These are phyloP conservation scores for Zaprionus kolodkinae DNA, from an alignment of 1,140 invertebrate genomes.

Conservation along the genomic window DNA sequence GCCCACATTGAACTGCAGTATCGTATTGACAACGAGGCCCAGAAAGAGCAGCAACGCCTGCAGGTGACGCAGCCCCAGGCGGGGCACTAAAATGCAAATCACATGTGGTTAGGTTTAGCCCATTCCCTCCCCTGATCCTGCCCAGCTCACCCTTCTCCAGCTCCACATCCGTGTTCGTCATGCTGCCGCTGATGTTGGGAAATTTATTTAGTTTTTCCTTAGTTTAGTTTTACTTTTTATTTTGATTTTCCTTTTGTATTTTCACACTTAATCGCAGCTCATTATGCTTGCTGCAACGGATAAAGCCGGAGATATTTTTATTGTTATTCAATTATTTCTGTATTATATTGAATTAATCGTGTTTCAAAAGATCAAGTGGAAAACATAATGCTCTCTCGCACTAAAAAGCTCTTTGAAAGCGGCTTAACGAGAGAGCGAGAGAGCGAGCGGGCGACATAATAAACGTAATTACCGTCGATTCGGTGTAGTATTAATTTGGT, in stretches of 20 bases:
- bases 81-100: constrained; percentile 58
- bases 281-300: neutral
- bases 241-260: neutral
- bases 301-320: neutral
- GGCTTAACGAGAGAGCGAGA: neutral
- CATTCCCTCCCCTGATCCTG: neutral
- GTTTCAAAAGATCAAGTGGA: neutral
- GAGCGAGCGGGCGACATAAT: neutral
- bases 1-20: constrained; percentile 88
- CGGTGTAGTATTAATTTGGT: constrained; percentile 1
- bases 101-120: neutral
- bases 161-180: constrained; percentile 47
- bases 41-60: constrained; percentile 88
- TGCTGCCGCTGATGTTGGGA: neutral
- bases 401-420: constrained; percentile 2
- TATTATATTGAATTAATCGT: neutral
- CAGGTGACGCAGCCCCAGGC: constrained; percentile 87
- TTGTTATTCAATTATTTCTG: neutral
- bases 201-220: neutral
- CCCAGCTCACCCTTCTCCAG: constrained; percentile 43
- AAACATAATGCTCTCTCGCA: neutral
- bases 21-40: constrained; percentile 87
- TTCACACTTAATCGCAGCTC: neutral
- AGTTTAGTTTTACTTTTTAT: neutral
- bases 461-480: neutral